A percentile compares a stretch with the other conserved stretches of the same genome.
phyloP scores from a whole-genome alignment of 2,888 invertebrate genomes.

The Eulithis prunata region DNA sequence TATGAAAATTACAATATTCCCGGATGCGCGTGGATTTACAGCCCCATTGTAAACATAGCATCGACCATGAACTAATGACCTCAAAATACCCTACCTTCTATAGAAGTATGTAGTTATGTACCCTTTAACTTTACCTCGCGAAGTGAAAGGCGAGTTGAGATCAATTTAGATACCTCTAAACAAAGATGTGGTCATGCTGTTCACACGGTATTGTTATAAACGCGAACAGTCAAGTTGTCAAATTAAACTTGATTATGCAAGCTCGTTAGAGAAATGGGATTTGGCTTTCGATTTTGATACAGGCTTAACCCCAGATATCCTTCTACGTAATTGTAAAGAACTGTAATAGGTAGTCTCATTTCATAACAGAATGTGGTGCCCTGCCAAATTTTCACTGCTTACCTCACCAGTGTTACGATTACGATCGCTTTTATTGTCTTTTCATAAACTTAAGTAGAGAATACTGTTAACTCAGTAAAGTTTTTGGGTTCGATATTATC shows the following conservation, averaged over 20 bases:
- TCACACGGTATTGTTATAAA: constrained; percentile 69
- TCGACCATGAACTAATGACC: constrained; percentile 62
- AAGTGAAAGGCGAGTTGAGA: constrained; percentile 77
- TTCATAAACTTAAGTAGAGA: background rate
- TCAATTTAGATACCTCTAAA: constrained; percentile 61
- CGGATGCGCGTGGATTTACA: constrained; percentile 29
- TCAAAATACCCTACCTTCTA: constrained; percentile 59
- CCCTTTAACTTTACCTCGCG: constrained; percentile 65
- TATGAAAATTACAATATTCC: constrained; percentile 14
- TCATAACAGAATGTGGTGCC: constrained; percentile 21
- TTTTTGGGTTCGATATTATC: background rate
- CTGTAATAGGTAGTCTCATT: constrained; percentile 19
- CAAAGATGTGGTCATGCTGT: constrained; percentile 64
- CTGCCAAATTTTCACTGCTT: constrained; percentile 26
- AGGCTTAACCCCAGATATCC: constrained; percentile 27
- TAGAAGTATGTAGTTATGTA: constrained; percentile 46
- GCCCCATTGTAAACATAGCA: constrained; percentile 44
- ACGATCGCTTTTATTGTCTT: constrained; percentile 6
- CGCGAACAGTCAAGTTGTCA: constrained; percentile 51
- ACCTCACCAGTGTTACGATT: constrained; percentile 17
- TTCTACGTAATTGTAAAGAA: constrained; percentile 26
- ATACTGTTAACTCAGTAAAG: background rate
- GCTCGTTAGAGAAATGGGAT: constrained; percentile 51
- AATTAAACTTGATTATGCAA: constrained; percentile 62
- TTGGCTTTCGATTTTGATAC: constrained; percentile 30